Conservation (phyloP, 2,888 invertebrate species). For the Drosophila vallismaia region DNA sequence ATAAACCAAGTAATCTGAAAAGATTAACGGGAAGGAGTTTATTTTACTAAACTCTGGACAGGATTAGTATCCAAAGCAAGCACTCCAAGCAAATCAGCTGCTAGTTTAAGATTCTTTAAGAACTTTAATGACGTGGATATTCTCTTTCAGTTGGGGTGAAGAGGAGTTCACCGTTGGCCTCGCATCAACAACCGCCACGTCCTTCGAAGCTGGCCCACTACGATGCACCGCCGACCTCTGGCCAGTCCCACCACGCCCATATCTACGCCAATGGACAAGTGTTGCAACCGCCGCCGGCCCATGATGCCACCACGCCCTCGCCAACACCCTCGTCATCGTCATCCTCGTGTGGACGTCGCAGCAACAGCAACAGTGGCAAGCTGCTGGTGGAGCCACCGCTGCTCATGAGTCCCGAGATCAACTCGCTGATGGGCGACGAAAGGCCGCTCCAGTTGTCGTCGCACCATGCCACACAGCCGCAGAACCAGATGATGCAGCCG, state of each 20-base stretch:
- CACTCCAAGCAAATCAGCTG: background rate
- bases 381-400: conserved; percentile 83
- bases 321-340: conserved; percentile 72
- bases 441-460: conserved; percentile 80
- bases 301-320: conserved; percentile 65
- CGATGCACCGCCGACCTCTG: conserved; percentile 61
- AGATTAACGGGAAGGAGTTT: background rate
- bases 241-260: conserved; percentile 56
- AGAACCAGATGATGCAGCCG: conserved; percentile 36
- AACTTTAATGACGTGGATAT: background rate
- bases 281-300: conserved; percentile 61
- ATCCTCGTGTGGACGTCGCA: conserved; percentile 65
- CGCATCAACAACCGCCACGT: conserved; percentile 84
- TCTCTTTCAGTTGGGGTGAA: conserved; percentile 82
- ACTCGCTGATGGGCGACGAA: conserved; percentile 87
- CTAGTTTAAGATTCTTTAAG: background rate
- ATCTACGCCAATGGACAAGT: conserved; percentile 67
- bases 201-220: conserved; percentile 84
- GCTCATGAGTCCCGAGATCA: conserved; percentile 87
- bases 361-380: conserved; percentile 53
- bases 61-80: background rate
- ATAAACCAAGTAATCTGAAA: background rate
- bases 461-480: conserved; percentile 42
- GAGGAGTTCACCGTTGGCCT: conserved; percentile 85
- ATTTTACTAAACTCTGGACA: too few species aligned